phyloP scores from a whole-genome alignment of 2,797 vertebrate genomes.

The Phoeniculus purpureus region DNA sequence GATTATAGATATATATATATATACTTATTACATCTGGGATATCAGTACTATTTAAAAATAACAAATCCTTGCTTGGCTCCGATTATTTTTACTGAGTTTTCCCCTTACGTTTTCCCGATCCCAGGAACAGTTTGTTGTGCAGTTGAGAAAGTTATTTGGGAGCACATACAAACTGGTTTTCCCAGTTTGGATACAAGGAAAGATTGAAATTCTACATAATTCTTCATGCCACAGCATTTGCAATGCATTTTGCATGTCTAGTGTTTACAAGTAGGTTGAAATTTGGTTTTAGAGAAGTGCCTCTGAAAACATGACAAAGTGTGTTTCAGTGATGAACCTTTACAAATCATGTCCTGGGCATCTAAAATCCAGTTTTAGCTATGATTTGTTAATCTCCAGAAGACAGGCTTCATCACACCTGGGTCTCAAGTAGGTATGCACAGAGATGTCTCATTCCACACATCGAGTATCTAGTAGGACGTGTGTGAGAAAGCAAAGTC shows the following conservation, averaged over 20 bases:
- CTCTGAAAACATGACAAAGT: not conserved
- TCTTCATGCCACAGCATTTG: not conserved
- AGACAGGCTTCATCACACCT: not conserved
- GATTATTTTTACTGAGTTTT: not conserved
- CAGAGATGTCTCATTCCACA: not conserved
- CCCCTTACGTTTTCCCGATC: not conserved
- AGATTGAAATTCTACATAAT: not conserved
- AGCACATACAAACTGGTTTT: accelerated
- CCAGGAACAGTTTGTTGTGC: not conserved
- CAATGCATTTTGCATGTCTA: not conserved
- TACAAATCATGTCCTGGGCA: not conserved
- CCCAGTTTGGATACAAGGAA: not conserved
- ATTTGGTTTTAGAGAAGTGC: not conserved
- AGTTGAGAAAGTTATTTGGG: not conserved
- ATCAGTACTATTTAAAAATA: not conserved
- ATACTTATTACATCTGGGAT: not conserved
- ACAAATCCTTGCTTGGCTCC: not conserved
- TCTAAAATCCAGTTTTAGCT: not conserved
- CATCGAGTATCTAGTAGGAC: not conserved
- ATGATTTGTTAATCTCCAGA: not conserved
- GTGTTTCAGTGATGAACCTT: not conserved
- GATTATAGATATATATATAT: not conserved
- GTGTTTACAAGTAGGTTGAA: not conserved
- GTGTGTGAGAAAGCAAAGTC: not conserved
- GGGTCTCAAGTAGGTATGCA: not conserved